phyloP scores from a whole-genome alignment of 1,140 invertebrate genomes.

The Zaprionus davidi region DNA sequence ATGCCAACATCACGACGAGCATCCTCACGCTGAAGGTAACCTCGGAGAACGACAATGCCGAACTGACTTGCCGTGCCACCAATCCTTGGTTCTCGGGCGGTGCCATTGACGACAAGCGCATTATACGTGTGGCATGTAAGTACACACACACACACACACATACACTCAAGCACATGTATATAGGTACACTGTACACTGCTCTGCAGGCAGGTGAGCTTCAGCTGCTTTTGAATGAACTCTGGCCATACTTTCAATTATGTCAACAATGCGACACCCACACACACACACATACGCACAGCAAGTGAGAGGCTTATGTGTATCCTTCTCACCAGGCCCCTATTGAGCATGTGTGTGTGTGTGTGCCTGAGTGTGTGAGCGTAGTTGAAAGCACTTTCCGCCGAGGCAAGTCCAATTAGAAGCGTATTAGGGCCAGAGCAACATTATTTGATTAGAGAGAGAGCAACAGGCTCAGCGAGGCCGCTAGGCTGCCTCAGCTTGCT shows the following conservation, averaged over 20 bases:
- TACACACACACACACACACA: slow-evolving; percentile 63
- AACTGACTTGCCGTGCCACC: slow-evolving; percentile 93
- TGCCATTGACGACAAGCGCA: slow-evolving; percentile 90
- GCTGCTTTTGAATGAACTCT: slow-evolving; percentile 38
- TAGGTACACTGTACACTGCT: background rate
- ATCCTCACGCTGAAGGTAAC: slow-evolving; percentile 89
- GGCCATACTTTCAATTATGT: slow-evolving; percentile 45
- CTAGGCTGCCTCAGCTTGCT: background rate
- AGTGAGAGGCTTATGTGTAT: slow-evolving; percentile 50
- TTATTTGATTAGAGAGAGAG: slow-evolving; percentile 73
- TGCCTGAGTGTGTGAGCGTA: slow-evolving; percentile 20
- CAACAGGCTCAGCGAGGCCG: slow-evolving; percentile 14
- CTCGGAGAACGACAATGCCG: slow-evolving; percentile 92
- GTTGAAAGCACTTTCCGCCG: slow-evolving; percentile 35
- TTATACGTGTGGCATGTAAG: slow-evolving; percentile 93
- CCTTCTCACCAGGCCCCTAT: slow-evolving; percentile 24
- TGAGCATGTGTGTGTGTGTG: slow-evolving; percentile 9
- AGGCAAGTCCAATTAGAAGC: slow-evolving; percentile 75
- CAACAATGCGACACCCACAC: slow-evolving; percentile 30
- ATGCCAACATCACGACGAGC: slow-evolving; percentile 90
- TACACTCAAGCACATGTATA: background rate
- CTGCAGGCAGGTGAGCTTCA: slow-evolving; percentile 37
- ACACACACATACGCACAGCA: background rate
- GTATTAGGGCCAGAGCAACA: slow-evolving; percentile 67
- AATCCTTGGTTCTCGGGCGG: slow-evolving; percentile 94